These are phyloP conservation scores for Limnothrissa miodon DNA, from an alignment of 2,113 vertebrate genomes.

Conservation along the genomic window DNA sequence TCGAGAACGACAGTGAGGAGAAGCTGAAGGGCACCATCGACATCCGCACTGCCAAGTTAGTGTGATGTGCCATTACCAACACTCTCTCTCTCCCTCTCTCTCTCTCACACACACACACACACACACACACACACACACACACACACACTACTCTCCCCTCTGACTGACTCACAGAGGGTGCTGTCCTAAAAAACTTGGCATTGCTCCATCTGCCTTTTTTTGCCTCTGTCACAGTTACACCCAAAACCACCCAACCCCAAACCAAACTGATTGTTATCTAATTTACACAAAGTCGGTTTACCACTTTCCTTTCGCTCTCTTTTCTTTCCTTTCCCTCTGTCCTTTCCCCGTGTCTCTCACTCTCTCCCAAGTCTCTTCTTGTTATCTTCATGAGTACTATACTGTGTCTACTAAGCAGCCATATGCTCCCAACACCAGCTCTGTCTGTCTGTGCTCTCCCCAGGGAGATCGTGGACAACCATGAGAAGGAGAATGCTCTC, in stretches of 20 bases:
- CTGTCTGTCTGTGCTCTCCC: not conserved
- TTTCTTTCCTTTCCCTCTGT: not conserved
- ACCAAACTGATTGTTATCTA: too few species aligned
- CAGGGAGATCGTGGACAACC: constrained; percentile 92
- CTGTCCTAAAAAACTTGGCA: too few species aligned
- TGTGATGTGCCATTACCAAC: constrained; percentile 85
- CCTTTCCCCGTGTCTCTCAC: not conserved
- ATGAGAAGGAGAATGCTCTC: constrained; percentile 90
- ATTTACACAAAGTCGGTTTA: too few species aligned
- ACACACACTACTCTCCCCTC: too few species aligned
- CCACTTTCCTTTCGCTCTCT: not conserved
- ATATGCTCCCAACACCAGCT: not conserved
- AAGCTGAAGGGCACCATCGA: constrained; percentile 90
- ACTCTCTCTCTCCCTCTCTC: constrained; percentile 86
- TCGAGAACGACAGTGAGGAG: constrained; percentile 89
- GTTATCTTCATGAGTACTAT: not conserved
- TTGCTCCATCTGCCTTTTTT: too few species aligned
- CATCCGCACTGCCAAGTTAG: constrained; percentile 84
- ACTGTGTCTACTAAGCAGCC: not conserved
- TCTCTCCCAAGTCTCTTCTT: not conserved
- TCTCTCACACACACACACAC: constrained; percentile 51
- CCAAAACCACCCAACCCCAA: too few species aligned
- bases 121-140: too few species aligned
- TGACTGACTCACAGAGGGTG: too few species aligned
- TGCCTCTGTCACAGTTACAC: too few species aligned